phyloP scores from a whole-genome alignment of 1,140 invertebrate species.

The Trichonephila clavipes region DNA sequence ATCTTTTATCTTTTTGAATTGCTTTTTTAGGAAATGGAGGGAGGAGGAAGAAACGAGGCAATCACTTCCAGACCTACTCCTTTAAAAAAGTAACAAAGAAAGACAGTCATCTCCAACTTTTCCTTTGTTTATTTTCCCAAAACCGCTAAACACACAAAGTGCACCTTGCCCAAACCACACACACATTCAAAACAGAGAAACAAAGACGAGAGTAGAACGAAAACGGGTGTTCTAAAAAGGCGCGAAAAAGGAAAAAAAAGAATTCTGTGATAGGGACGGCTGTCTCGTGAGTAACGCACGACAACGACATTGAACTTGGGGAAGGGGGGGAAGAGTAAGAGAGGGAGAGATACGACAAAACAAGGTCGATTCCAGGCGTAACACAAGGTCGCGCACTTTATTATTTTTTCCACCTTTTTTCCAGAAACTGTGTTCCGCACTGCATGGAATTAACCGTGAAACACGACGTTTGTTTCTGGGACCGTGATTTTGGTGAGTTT shows the following conservation, averaged over 20 bases:
- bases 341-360: conserved; percentile 5
- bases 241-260: not conserved
- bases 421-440: conserved; percentile 4
- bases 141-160: not conserved
- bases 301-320: conserved; percentile 32
- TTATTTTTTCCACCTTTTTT: not conserved
- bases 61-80: too few relatives aligned
- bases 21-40: too few relatives aligned
- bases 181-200: not conserved
- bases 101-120: too few relatives aligned
- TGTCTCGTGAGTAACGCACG: conserved; percentile 9
- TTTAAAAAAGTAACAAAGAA: too few relatives aligned
- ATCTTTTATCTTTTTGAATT: too few relatives aligned
- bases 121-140: not conserved
- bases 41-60: too few relatives aligned
- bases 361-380: conserved; percentile 16
- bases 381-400: not conserved
- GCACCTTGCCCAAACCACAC: not conserved
- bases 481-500: too few relatives aligned
- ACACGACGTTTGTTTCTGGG: not conserved
- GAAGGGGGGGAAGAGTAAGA: not conserved
- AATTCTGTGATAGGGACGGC: not conserved
- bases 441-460: not conserved
- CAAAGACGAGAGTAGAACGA: not conserved
- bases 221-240: not conserved